These are phyloP conservation scores for Lycodopsis pacificus DNA, from an alignment of 2,797 vertebrate species.

Conservation along the genomic window DNA sequence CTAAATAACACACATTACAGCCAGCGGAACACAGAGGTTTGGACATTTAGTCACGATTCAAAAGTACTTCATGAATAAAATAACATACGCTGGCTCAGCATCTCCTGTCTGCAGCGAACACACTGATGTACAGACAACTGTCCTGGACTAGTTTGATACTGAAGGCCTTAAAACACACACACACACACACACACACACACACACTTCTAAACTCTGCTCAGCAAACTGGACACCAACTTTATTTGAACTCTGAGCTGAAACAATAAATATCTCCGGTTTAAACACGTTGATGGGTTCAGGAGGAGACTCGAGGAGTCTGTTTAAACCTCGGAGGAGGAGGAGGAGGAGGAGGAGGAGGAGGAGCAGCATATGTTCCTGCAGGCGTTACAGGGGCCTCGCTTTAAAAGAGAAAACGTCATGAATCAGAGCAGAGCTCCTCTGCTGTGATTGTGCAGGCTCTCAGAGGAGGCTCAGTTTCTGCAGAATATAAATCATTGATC, in stretches of 20 bases:
- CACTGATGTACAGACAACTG: too few species aligned
- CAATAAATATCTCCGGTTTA: slow-evolving; percentile 56
- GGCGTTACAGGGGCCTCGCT: slow-evolving; percentile 15
- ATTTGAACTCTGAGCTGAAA: slow-evolving; percentile 50
- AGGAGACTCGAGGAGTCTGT: slow-evolving; percentile 2
- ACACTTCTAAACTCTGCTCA: slow-evolving; percentile 36
- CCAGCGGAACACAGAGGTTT: neutral
- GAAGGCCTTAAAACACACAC: too few species aligned
- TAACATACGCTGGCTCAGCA: too few species aligned
- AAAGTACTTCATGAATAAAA: too few species aligned
- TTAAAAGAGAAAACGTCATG: slow-evolving; percentile 23
- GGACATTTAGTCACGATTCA: too few species aligned
- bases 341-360: slow-evolving; percentile 4
- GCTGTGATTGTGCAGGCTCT: slow-evolving; percentile 36
- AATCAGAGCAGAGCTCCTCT: slow-evolving; percentile 40
- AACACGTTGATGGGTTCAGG: slow-evolving; percentile 23
- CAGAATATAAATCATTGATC: neutral
- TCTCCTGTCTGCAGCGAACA: too few species aligned
- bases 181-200: neutral
- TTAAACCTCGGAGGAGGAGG: neutral
- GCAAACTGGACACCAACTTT: slow-evolving; percentile 35
- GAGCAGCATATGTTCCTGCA: slow-evolving; percentile 40
- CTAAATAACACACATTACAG: too few species aligned
- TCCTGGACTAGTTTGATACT: too few species aligned
- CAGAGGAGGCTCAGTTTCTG: neutral